Evolutionary conservation across 2,888 invertebrate genomes (phyloP).

Genomic region (Drosophila rellima): DNA sequence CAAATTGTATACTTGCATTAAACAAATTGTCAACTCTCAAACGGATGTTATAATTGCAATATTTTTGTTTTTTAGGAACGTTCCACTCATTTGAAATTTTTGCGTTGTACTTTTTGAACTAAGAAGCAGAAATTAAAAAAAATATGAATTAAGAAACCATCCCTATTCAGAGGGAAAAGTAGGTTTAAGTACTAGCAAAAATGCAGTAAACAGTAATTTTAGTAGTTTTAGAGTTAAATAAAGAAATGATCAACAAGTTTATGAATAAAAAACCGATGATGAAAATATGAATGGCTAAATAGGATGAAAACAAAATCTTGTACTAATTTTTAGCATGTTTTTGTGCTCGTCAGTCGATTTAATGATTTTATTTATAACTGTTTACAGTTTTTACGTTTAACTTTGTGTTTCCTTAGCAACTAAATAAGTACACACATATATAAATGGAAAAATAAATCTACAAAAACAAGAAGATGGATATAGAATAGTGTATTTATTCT

Average conservation of each 20-base stretch:
- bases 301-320: constrained; percentile 48
- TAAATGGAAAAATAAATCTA: constrained; percentile 28
- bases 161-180: constrained; percentile 21
- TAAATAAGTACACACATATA: constrained; percentile 36
- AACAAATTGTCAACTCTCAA: constrained; percentile 10
- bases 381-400: constrained; percentile 76
- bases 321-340: constrained; percentile 78
- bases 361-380: constrained; percentile 78
- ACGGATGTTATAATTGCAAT: constrained; percentile 17
- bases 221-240: constrained; percentile 47
- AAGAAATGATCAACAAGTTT: constrained; percentile 3
- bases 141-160: constrained; percentile 24
- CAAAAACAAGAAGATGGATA: constrained; percentile 45
- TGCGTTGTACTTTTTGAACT: constrained; percentile 28
- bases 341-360: constrained; percentile 79
- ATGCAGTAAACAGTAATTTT: constrained; percentile 48
- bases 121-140: constrained; percentile 16
- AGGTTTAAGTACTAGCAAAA: constrained; percentile 55
- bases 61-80: constrained; percentile 36
- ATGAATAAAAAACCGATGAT: constrained; percentile 8
- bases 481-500: constrained; percentile 61
- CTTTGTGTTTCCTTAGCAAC: constrained; percentile 60
- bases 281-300: constrained; percentile 11
- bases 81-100: constrained; percentile 34
- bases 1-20: constrained; percentile 37